Evolutionary conservation across 2,113 vertebrate species (phyloP), one percentile per base, ranked within the genome.

Genomic region (Alligator mississippiensis): DNA sequence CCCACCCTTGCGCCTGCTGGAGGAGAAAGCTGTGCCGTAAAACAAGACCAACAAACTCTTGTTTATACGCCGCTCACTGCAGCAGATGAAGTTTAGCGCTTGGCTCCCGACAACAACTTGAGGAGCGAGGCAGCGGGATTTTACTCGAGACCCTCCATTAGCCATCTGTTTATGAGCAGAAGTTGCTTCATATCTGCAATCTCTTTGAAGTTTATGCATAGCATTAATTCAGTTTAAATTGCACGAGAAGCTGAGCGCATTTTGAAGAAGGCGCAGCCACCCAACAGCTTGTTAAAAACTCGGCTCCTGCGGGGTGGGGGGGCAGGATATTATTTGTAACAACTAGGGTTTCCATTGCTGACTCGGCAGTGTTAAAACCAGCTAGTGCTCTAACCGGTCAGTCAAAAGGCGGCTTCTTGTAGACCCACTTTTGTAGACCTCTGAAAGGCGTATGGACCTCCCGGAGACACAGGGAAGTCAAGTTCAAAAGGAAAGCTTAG

Each of bases 321-420:
- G 22, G 11, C n/a, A 64, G 16, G 13, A 4, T 24, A 18, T 54
- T 25, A 12, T 75, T 77, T 61, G 83, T 2, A 28, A 25, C 54
- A 19, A n/a, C 2, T 0, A 0, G 22, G 76, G 76, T 38, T n/a
- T n/a, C 4, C 1, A 0, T 1, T 11, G 68, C 34, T 85, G 81
- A 60, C 76, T 80, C 77, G 59, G 76, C 28, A 63, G 82, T 34
- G 86, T 76, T 0, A 80, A 27, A 0, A 2, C 61, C 60, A 11
- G 70, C 89, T 47, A 54, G 34, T 70, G 74, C 82, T 68, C n/a
- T 55, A 22, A 4, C 16, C 59, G 55, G 11, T 77, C 82, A 55
- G 4, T 1, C 1, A 11, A 75, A 80, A 5, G 9, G 21, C 13
- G 0, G 1, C 21, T 90, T 60, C 62, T 78, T 4, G 68, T 12